These are phyloP conservation scores for Amblyjoppa proteus DNA, from an alignment of 2,888 invertebrate species.

Conservation along the genomic window DNA sequence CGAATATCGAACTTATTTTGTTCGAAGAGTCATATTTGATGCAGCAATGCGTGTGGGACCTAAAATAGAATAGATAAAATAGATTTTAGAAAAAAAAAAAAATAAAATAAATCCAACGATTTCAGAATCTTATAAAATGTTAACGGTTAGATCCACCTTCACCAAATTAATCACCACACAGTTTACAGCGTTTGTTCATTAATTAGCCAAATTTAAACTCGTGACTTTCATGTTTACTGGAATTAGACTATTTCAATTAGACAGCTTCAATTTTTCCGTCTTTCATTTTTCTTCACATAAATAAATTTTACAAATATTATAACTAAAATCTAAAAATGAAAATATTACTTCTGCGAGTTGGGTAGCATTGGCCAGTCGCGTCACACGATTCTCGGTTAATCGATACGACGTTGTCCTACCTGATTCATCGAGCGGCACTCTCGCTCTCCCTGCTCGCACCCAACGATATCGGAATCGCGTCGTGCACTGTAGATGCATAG, in stretches of 20 bases:
- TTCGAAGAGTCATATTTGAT: no score
- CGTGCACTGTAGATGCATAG: constrained; percentile 8
- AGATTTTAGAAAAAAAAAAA: no score
- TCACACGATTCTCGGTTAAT: constrained; percentile 50
- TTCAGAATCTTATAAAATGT: no score
- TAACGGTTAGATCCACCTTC: no score
- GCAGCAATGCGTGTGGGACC: no score
- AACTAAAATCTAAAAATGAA: neutral
- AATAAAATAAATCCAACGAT: no score
- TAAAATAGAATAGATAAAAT: neutral
- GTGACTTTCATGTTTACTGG: neutral
- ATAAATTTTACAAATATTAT: neutral
- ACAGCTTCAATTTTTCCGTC: no score
- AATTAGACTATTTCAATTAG: no score
- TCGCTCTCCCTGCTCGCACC: constrained; percentile 41
- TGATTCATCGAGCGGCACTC: constrained; percentile 63
- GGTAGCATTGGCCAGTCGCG: constrained; percentile 9
- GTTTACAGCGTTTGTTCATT: no score
- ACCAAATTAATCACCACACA: no score
- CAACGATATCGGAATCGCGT: constrained; percentile 54
- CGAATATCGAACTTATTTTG: no score
- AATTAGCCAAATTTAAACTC: no score
- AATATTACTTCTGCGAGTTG: constrained; percentile 2
- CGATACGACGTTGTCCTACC: constrained; percentile 53
- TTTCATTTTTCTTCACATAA: neutral